These are phyloP conservation scores for Chloromyia formosa DNA, from an alignment of 2,888 invertebrate species.

Conservation along the genomic window DNA sequence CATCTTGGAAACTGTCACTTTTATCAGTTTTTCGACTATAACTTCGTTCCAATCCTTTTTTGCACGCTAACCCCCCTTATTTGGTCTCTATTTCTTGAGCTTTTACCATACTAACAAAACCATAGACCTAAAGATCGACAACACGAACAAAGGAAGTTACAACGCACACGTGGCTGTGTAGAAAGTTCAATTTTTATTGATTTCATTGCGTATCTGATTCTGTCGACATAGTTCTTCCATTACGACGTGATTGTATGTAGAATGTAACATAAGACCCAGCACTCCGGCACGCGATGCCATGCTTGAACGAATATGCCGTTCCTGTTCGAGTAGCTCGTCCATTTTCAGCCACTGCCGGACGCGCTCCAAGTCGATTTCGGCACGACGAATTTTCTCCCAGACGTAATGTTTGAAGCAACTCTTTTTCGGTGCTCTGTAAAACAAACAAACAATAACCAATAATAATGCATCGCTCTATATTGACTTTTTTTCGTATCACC, in stretches of 20 bases:
- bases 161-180: too few relatives aligned
- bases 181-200: slow-evolving; percentile 5
- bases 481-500: slow-evolving; percentile 54
- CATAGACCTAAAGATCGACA: too few relatives aligned
- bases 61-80: too few relatives aligned
- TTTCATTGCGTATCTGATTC: slow-evolving; percentile 34
- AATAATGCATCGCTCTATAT: neutral
- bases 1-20: too few relatives aligned
- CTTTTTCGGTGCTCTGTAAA: slow-evolving; percentile 77
- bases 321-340: slow-evolving; percentile 94
- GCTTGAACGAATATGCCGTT: slow-evolving; percentile 80
- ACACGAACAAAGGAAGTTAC: too few relatives aligned
- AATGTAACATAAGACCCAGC: slow-evolving; percentile 93
- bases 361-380: slow-evolving; percentile 95
- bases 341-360: slow-evolving; percentile 91
- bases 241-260: slow-evolving; percentile 93
- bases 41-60: too few relatives aligned
- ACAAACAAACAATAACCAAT: too few relatives aligned
- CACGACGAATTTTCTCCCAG: slow-evolving; percentile 94
- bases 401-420: slow-evolving; percentile 90
- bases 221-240: slow-evolving; percentile 74
- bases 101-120: too few relatives aligned
- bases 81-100: too few relatives aligned
- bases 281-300: slow-evolving; percentile 88
- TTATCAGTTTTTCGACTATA: too few relatives aligned